A percentile compares a stretch with the other conserved stretches of the same genome.
Conservation (phyloP, 1,140 invertebrate species). For the Drosophila equinoxialis region DNA sequence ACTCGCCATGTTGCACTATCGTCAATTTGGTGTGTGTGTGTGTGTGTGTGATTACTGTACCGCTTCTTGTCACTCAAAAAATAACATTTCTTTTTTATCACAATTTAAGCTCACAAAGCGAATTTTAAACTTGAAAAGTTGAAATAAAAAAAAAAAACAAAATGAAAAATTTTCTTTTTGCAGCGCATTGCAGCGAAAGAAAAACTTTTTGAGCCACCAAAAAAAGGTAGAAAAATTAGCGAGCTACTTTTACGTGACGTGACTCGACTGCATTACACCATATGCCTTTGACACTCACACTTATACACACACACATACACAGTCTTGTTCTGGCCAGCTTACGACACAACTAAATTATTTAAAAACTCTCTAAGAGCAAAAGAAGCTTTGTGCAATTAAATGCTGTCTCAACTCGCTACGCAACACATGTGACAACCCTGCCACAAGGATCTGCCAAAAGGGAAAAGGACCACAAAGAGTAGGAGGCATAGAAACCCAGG, state of each 20-base stretch:
- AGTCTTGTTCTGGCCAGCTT: constrained; percentile 41
- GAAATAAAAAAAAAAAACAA: constrained; percentile 12
- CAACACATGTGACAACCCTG: constrained; percentile 65
- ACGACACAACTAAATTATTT: constrained; percentile 77
- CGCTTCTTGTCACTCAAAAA: constrained; percentile 34
- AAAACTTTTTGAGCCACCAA: constrained; percentile 46
- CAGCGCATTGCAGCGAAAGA: constrained; percentile 60
- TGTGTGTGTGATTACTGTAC: constrained; percentile 40
- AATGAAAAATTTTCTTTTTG: constrained; percentile 17
- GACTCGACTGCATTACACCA: constrained; percentile 67
- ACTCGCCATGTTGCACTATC: constrained; percentile 56
- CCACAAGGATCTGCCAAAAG: neutral
- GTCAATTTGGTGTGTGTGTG: constrained; percentile 18
- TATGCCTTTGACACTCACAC: constrained; percentile 53
- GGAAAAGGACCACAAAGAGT: neutral
- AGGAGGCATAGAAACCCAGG: neutral
- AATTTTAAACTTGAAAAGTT: constrained; percentile 25
- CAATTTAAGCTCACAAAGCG: constrained; percentile 51
- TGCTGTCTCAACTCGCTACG: constrained; percentile 63
- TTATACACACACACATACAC: neutral
- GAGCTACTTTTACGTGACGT: constrained; percentile 66
- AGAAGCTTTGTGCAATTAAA: constrained; percentile 78
- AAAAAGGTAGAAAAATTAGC: constrained; percentile 75
- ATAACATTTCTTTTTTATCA: constrained; percentile 10
- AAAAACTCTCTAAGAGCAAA: constrained; percentile 71